Conservation (phyloP, 2,797 vertebrate genomes). For the Lepilemur septentrionalis region DNA sequence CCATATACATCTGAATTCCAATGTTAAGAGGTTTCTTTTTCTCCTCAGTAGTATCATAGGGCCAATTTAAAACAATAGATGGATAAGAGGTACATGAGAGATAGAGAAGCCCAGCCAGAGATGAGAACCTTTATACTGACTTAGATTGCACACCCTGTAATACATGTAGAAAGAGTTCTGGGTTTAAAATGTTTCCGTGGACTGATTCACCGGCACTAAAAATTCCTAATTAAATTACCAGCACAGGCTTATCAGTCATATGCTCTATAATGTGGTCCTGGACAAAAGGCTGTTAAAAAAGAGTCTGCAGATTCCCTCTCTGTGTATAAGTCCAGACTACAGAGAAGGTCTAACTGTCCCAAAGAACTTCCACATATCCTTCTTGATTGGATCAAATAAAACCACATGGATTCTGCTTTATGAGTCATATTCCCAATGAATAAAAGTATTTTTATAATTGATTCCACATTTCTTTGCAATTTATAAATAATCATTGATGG, state of each 20-base stretch:
- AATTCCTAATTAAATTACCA: not conserved
- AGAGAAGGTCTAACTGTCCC: not conserved
- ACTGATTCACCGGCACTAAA: not conserved
- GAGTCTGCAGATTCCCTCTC: not conserved
- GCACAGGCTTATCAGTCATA: not conserved
- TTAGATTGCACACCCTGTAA: not conserved
- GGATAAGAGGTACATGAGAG: not conserved
- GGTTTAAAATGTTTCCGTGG: not conserved
- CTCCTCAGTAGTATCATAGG: not conserved
- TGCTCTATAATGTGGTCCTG: not conserved
- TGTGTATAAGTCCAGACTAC: not conserved
- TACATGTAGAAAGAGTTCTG: not conserved
- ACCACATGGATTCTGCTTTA: not conserved
- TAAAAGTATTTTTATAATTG: constrained; percentile 6
- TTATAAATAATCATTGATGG: not conserved
- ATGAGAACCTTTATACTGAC: not conserved
- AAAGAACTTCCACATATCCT: not conserved
- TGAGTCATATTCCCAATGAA: not conserved
- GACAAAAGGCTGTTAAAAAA: not conserved
- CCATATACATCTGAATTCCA: not conserved
- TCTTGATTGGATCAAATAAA: not conserved
- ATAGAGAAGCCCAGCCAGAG: not conserved
- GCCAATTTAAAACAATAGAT: not conserved
- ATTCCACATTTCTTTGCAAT: constrained; percentile 18
- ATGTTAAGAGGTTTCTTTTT: not conserved